Conservation (phyloP, 1,140 invertebrate species). For the Mesaphorura yosii region DNA sequence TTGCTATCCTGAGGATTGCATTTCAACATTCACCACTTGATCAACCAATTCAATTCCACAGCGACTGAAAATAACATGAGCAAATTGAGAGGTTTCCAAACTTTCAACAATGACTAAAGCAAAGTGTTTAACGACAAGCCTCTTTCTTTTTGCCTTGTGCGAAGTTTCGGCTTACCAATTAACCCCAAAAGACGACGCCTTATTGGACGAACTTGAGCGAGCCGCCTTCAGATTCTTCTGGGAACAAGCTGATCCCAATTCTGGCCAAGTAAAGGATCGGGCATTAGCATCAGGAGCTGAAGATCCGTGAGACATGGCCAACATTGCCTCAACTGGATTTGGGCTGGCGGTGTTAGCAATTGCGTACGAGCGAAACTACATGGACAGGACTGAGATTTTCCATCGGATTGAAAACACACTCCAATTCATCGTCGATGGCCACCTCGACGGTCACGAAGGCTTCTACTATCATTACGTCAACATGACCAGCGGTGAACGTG, state of each 20-base stretch:
- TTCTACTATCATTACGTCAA: constrained; percentile 30
- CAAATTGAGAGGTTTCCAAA: too few species aligned
- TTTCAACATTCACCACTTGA: too few species aligned
- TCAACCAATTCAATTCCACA: too few species aligned
- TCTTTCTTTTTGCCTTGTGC: too few species aligned
- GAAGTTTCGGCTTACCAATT: too few species aligned
- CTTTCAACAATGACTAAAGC: too few species aligned
- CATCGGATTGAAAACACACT: constrained; percentile 17
- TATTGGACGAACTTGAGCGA: constrained; percentile 19
- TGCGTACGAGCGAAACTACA: constrained; percentile 17
- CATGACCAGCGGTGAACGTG: constrained; percentile 24
- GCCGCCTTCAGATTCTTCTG: too few species aligned
- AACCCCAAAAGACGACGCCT: constrained; percentile 14
- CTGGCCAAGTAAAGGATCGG: constrained; percentile 21
- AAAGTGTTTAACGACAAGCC: too few species aligned
- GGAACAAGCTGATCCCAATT: constrained; percentile 12
- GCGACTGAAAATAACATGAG: too few species aligned
- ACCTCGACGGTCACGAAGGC: constrained; percentile 19
- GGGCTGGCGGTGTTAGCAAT: constrained; percentile 19
- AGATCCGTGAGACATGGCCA: constrained; percentile 11
- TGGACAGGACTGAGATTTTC: constrained; percentile 11
- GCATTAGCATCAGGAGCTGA: constrained; percentile 8
- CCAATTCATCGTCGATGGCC: constrained; percentile 11
- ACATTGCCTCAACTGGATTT: constrained; percentile 20
- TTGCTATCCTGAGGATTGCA: too few species aligned